Evolutionary conservation across 1,140 invertebrate species (phyloP), one percentile per base, ranked within the genome.

Genomic region (Campoletis sonorensis): DNA sequence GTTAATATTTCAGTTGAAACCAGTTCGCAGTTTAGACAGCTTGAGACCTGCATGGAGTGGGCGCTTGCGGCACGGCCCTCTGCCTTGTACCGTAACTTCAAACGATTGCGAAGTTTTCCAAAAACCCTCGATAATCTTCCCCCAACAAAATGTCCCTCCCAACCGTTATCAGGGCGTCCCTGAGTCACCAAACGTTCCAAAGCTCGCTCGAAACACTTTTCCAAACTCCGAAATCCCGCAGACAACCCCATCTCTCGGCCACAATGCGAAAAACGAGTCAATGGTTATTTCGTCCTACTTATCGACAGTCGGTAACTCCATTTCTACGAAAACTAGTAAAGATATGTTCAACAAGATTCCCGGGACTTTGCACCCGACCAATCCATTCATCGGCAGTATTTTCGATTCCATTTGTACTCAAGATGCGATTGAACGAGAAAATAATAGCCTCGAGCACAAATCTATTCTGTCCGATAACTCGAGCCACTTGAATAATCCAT

Each of bases 1-100:
- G 84, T 85, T 84, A 85, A 86, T 85, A 85, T 84, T 93, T 86
- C 93, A 94, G 93, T 89, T 94, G 87, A 94, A 94, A 90, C 93
- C 93, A 86, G 93, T 94, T 70, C 90, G 94, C 85, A 94, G 93
- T 89, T 92, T 94, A 89, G 93, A 94, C 89, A 94, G 93, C 88
- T 93, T 93, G 89, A 92, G 92, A 90, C 86, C 92, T 90, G 90
- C 88, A 90, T 89, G 89, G 87, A 89, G 84, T 88, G 88, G 87
- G 85, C 89, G 86, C 82, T 87, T 86, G 86, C 86, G 87, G 86
- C 90, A 88, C 85, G 89, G 84, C 84, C 89, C 84, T 84, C 88
- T 82, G 88, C 91, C 87, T 88, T 92, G 72, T 91, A 90, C 81
- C 84, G 85, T 73, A 89, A 70, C 90, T 73, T 77, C 86, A 71